phyloP scores from a whole-genome alignment of 2,113 vertebrate species.

The Bubo bubo region DNA sequence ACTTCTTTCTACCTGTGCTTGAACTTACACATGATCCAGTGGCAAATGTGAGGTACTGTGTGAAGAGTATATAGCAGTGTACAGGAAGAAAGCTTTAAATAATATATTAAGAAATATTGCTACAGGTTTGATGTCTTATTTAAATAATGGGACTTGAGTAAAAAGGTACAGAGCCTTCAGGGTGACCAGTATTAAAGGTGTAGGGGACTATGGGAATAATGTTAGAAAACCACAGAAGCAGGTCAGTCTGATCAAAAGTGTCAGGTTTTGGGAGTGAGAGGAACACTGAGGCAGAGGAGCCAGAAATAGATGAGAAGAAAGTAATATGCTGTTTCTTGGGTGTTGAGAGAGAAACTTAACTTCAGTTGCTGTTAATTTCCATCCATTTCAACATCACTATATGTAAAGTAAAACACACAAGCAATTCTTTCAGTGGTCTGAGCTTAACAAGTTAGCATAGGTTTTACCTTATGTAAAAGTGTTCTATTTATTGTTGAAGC shows the following conservation, averaged over 20 bases:
- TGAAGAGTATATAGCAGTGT: not conserved
- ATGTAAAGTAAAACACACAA: not conserved
- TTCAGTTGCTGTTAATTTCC: not conserved
- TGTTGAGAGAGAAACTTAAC: not conserved
- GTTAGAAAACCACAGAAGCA: not conserved
- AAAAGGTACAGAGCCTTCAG: not conserved
- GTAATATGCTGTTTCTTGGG: not conserved
- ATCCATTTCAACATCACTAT: not conserved
- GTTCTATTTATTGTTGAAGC: not conserved
- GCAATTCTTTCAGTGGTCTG: not conserved
- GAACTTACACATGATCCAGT: constrained; percentile 92
- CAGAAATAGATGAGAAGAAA: not conserved
- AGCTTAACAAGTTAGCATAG: not conserved
- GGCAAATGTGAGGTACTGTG: constrained; percentile 91
- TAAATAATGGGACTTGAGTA: not conserved
- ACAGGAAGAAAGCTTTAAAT: not conserved
- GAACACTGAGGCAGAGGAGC: not conserved
- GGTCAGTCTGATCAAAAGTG: not conserved
- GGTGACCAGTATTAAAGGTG: not conserved
- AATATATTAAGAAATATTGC: not conserved
- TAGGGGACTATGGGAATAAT: not conserved
- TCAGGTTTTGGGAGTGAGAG: fast-evolving
- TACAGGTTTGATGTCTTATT: not conserved
- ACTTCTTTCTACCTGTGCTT: constrained; percentile 89
- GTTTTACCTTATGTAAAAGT: not conserved